Base-by-base conservation (phyloP, 2,797 vertebrate genomes). In the Serranus cabrilla region DNA sequence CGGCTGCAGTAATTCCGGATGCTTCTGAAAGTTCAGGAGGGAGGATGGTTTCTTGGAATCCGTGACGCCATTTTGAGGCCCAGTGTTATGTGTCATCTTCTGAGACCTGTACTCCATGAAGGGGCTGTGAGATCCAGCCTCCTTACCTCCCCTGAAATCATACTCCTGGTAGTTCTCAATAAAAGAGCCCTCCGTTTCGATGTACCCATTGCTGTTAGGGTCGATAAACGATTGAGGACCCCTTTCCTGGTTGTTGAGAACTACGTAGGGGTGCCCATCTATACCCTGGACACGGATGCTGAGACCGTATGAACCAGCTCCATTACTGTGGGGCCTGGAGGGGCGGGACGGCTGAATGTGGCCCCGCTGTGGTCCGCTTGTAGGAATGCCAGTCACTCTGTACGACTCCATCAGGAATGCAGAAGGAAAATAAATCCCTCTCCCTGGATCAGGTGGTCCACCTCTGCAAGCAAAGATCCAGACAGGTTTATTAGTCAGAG, bases 241-340 rank as follows among this genome's bases (percentile, higher is more conserved):
- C 12, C 91, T 92, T 64, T 99, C 97, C 1, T 97, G 95, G 81
- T 99, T 99, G 90, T 99, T 99, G 69, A 99, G 95, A 50, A 99
- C 97, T 5, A 99, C 97, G 58, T 99, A 99, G 0, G 98, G 98
- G 84, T 99, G 98, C 37, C 98, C 98, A 59, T 97, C 97, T 2
- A 99, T 99, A n/a, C 98, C 98, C 90, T 99, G 98, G 23, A 99
- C 98, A 62, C 98, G 95, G 86, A 99, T 99, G 85, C 97, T 99
- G 84, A 99, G 98, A 39, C 98, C 98, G 0, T 99, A 99, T 78
- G 96, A 93, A 8, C 98, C 97, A 0, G 72, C 78, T 89, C 94
- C 96, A 21, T 94, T 91, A 72, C 85, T 93, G 0, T 93, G 94
- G 1, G 83, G 78, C 82, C 88, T 94, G 82, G 93, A 88, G 4